These are phyloP conservation scores for Amphiduros pacificus DNA, from an alignment of 2,888 invertebrate species.

Conservation along the genomic window DNA sequence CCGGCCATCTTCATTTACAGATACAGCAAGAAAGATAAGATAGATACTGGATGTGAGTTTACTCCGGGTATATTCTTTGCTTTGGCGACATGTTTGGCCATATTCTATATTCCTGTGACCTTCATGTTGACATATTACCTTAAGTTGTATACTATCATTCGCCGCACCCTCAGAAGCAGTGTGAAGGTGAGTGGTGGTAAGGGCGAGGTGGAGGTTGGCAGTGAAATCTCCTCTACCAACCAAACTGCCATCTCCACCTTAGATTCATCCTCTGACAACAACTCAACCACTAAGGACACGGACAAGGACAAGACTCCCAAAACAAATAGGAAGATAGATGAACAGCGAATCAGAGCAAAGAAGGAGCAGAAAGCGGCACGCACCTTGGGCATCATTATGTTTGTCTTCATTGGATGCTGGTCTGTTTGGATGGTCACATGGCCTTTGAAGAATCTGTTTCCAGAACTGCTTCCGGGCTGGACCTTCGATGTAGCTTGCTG, in stretches of 20 bases:
- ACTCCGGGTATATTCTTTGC: neutral
- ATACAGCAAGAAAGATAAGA: neutral
- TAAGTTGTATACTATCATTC: neutral
- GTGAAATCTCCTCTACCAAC: neutral
- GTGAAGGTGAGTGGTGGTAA: neutral
- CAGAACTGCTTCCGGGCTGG: neutral
- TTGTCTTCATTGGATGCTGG: neutral
- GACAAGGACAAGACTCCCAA: neutral
- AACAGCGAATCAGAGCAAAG: neutral
- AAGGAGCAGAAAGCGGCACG: constrained; percentile 1
- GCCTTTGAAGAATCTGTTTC: neutral
- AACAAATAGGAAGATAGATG: too few species aligned
- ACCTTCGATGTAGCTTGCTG: neutral
- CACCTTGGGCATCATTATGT: neutral
- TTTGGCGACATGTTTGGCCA: neutral
- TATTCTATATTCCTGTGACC: neutral
- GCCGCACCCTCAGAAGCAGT: neutral
- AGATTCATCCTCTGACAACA: too few species aligned
- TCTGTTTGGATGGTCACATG: neutral
- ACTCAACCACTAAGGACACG: neutral
- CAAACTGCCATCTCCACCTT: neutral
- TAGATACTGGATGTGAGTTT: neutral
- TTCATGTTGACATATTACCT: neutral
- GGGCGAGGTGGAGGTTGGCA: neutral
- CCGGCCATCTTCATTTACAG: neutral